phyloP scores from a whole-genome alignment of 2,113 vertebrate genomes.

The Pandion haliaetus region DNA sequence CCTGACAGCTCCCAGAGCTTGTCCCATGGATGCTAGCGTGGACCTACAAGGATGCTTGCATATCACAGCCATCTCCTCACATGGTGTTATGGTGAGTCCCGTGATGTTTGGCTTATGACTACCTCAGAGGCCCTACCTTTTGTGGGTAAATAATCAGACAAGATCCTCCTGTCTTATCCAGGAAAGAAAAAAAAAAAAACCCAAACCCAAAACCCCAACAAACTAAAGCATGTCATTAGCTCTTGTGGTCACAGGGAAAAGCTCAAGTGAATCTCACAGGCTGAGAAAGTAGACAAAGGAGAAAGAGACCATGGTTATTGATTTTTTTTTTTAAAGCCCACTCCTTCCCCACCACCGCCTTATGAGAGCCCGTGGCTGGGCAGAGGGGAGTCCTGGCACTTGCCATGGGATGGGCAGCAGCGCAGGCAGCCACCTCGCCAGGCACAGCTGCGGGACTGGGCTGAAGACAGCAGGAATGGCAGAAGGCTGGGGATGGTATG shows the following conservation, averaged over 20 bases:
- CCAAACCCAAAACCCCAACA: too few relatives aligned
- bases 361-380: not conserved
- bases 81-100: accelerated
- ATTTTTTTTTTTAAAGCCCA: not conserved
- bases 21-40: accelerated
- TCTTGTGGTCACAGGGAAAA: not conserved
- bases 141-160: not conserved
- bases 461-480: not conserved
- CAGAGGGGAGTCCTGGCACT: not conserved
- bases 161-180: not conserved
- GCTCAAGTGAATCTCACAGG: not conserved
- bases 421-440: accelerated
- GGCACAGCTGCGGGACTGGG: not conserved
- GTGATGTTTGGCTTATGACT: not conserved
- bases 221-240: not conserved
- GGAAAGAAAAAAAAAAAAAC: not conserved
- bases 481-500: not conserved
- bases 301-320: not conserved
- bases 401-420: not conserved
- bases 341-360: not conserved
- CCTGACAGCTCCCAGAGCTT: not conserved
- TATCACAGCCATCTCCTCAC: not conserved
- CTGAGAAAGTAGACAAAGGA: constrained; percentile 20
- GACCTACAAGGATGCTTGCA: not conserved
- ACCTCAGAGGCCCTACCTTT: not conserved